A percentile compares a stretch with the other conserved stretches of the same genome.
Evolutionary conservation across 2,797 vertebrate genomes (phyloP).

Genomic region (Delichon dasypus): DNA sequence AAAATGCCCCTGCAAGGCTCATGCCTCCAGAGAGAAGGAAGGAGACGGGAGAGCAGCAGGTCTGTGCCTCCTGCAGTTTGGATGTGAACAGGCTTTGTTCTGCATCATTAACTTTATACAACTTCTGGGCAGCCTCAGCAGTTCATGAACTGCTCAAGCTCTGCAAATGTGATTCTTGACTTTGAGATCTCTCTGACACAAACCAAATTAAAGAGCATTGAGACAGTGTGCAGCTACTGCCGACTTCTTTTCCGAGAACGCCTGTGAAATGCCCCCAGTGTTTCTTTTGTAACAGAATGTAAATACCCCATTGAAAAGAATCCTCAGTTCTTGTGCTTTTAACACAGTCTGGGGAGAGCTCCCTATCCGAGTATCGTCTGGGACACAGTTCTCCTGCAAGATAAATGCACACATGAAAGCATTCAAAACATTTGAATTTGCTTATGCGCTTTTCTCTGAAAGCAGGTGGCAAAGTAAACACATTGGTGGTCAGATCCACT

Average conservation of each 20-base stretch:
- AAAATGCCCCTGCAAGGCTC: neutral
- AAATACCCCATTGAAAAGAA: conserved; percentile 8
- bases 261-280: conserved; percentile 9
- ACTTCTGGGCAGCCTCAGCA: conserved; percentile 4
- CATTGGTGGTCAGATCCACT: conserved; percentile 79
- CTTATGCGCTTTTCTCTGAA: neutral
- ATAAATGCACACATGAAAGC: neutral
- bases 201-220: neutral
- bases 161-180: conserved; percentile 9
- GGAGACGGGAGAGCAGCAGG: neutral
- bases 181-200: conserved; percentile 12
- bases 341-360: neutral
- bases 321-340: conserved; percentile 3
- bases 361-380: neutral
- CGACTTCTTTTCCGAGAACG: conserved; percentile 14
- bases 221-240: neutral
- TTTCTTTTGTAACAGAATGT: conserved; percentile 40
- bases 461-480: conserved; percentile 88
- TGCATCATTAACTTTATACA: neutral
- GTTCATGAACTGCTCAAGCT: neutral
- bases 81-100: neutral
- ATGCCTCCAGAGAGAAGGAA: neutral
- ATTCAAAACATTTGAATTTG: neutral
- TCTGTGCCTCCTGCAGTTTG: neutral
- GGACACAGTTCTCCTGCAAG: neutral